Evolutionary conservation across 2,113 vertebrate species (phyloP), one percentile per base, ranked within the genome.

Genomic region (Lampris megalopsis): DNA sequence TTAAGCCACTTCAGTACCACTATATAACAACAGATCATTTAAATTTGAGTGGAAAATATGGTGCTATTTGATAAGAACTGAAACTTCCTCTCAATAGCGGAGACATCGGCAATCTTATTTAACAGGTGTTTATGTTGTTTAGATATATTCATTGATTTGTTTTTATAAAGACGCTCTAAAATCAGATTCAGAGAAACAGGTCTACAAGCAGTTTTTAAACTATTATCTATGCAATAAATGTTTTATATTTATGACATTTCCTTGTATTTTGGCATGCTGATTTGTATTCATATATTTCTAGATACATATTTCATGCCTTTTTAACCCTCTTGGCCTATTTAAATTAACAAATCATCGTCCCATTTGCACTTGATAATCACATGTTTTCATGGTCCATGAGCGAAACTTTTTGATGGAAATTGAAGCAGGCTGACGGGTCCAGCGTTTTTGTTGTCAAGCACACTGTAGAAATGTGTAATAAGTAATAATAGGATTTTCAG

Each of bases 191-290:
- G 88, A 88, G 80, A 88, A 76, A 79, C 77, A 69, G 86, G 79
- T 83, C 73, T 63, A 84, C 71, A 63, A 71, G 67, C 0, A 9
- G 13, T 65, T 63, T 58, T 77, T 81, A 70, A 75, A 52, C 54
- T 8, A 75, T 63, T 69, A 13, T 57, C 71, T 69, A 75, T 81
- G 75, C 76, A 91, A 90, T 91, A 90, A 90, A 92, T 64, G 35
- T 89, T 91, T 85, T 90, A 80, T 91, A 91, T 91, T 92, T 91
- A 91, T 91, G 84, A 80, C 45, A 86, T 60, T 68, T 35, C 0
- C 9, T 56, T 70, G 56, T 72, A n/a, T 68, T 68, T 70, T 49
- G 9, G 36, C 9, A n/a, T 59, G 8, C 57, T 59, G 36, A 38
- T 37, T 9, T 59, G 57, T 37, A 8, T 8, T 59, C 40, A 59